Percentiles rank a stretch among this genome's conserved stretches.
phyloP scores from a whole-genome alignment of 23 tunicate genomes.

The Corella eumyota region DNA sequence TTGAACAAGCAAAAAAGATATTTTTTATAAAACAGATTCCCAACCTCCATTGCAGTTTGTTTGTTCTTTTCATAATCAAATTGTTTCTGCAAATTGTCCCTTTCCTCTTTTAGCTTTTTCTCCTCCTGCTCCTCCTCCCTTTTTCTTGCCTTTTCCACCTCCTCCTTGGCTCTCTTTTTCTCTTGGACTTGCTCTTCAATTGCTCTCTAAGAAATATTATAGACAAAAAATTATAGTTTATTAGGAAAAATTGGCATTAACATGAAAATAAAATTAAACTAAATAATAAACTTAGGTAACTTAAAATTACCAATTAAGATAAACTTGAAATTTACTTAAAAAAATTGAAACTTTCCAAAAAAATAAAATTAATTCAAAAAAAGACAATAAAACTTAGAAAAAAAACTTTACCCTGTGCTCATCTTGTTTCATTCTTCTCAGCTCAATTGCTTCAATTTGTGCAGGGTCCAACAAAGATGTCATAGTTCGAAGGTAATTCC shows the following conservation, averaged over 20 bases:
- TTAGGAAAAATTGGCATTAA: not conserved
- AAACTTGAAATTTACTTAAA: no score
- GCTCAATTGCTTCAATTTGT: slow-evolving; percentile 67
- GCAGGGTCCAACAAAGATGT: slow-evolving; percentile 85
- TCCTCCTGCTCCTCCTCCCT: slow-evolving; percentile 58
- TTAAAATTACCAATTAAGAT: no score
- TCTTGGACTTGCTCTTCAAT: slow-evolving; percentile 71
- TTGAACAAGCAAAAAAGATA: not conserved
- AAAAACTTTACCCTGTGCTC: slow-evolving; percentile 85
- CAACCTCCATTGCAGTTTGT: slow-evolving; percentile 58
- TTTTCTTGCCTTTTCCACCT: slow-evolving; percentile 20
- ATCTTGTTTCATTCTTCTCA: slow-evolving; percentile 58
- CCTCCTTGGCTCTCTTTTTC: slow-evolving; percentile 41
- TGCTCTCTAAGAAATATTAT: slow-evolving; percentile 18
- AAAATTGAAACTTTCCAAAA: no score
- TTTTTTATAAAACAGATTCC: no score
- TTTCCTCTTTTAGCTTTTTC: slow-evolving; percentile 39
- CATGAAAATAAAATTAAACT: no score
- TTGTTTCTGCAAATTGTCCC: slow-evolving; percentile 26
- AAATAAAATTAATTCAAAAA: no score
- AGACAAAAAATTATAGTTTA: not conserved
- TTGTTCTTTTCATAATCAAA: slow-evolving; percentile 53
- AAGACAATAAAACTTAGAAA: no score
- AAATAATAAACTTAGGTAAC: no score
- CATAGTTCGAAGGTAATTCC: slow-evolving; percentile 72